These are phyloP conservation scores for Sardina pilchardus DNA, from an alignment of 2,113 vertebrate genomes.

Conservation along the genomic window DNA sequence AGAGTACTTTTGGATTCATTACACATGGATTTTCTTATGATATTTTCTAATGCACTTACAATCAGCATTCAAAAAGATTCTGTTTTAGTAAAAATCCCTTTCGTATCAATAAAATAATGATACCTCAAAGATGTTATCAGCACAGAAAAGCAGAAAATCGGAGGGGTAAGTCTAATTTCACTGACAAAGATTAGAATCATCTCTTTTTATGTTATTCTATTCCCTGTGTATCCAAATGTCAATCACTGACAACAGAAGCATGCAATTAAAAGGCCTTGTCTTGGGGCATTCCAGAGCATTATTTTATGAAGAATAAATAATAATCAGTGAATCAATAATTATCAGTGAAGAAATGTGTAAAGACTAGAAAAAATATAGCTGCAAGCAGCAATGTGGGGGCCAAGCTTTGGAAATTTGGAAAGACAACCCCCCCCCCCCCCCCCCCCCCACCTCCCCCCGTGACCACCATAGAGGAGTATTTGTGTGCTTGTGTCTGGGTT, in stretches of 20 bases:
- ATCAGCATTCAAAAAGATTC: background rate
- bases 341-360: background rate
- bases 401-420: too few relatives aligned
- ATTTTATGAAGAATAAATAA: conserved; percentile 9
- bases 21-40: background rate
- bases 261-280: background rate
- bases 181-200: background rate
- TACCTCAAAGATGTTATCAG: background rate
- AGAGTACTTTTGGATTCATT: background rate
- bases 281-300: background rate
- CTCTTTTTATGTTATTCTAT: background rate
- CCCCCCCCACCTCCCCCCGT: too few relatives aligned
- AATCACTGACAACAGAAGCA: conserved; percentile 44
- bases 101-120: background rate
- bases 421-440: too few relatives aligned
- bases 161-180: background rate
- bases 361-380: background rate
- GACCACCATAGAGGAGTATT: too few relatives aligned
- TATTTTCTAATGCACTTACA: background rate
- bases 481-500: too few relatives aligned
- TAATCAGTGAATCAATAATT: background rate
- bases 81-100: background rate
- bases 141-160: background rate
- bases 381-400: too few relatives aligned
- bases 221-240: conserved; percentile 22